Evolutionary conservation across 2,113 vertebrate species (phyloP).

Genomic region (Benitochromis conjunctus): DNA sequence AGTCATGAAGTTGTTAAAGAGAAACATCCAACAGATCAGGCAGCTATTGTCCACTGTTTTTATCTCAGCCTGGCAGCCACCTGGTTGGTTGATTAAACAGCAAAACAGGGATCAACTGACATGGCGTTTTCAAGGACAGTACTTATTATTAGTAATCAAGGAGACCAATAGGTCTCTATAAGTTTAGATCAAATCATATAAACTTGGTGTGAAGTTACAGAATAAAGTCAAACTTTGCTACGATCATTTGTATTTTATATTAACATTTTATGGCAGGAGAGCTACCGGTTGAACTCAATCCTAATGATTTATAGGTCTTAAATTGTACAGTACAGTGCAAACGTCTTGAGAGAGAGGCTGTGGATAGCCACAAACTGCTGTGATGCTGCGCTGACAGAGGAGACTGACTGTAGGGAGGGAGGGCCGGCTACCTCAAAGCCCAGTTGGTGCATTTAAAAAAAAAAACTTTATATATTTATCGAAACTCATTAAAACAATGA

Average conservation of each 20-base stretch:
- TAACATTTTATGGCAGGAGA: too few relatives aligned
- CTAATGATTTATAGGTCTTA: neutral
- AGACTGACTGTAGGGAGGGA: too few relatives aligned
- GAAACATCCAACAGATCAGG: neutral
- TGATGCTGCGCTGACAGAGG: too few relatives aligned
- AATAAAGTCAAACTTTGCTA: neutral
- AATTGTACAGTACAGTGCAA: neutral
- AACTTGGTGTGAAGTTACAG: neutral
- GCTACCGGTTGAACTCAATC: neutral
- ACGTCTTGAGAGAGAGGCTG: neutral
- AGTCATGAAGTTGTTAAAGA: neutral
- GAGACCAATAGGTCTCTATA: neutral
- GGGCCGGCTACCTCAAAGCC: neutral
- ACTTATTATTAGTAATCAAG: neutral
- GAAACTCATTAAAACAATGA: neutral
- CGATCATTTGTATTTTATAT: too few relatives aligned
- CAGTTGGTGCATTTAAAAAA: fast-evolving
- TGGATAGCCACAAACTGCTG: too few relatives aligned
- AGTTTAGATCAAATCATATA: neutral
- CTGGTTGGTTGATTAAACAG: neutral
- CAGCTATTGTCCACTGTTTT: neutral
- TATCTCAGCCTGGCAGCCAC: neutral
- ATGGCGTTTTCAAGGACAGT: neutral
- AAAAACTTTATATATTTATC: too few relatives aligned
- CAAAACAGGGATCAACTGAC: neutral